A percentile compares a stretch with the other conserved stretches of the same genome.
These are phyloP conservation scores for Yponomeuta sedellus DNA, from an alignment of 2,888 invertebrate species.

Conservation along the genomic window DNA sequence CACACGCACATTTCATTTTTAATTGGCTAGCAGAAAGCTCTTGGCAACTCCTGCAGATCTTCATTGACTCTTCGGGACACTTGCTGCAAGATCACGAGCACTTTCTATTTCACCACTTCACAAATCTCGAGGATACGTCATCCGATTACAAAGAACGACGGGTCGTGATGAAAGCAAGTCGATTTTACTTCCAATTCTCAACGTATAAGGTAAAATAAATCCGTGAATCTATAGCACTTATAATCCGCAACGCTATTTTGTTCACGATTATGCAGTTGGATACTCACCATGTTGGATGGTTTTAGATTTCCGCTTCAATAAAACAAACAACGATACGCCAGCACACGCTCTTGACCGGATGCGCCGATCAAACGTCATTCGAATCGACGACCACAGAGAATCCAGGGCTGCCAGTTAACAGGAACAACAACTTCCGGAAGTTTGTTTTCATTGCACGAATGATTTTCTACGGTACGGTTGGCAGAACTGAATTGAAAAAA, in stretches of 20 bases:
- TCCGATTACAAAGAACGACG: slow-evolving; percentile 51
- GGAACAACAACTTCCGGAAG: background rate
- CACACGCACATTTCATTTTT: slow-evolving; percentile 52
- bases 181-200: slow-evolving; percentile 30
- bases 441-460: background rate
- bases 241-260: slow-evolving; percentile 42
- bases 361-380: slow-evolving; percentile 38
- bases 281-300: slow-evolving; percentile 90
- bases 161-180: slow-evolving; percentile 38
- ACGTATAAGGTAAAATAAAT: slow-evolving; percentile 48
- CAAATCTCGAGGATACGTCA: slow-evolving; percentile 58
- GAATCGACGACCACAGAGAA: slow-evolving; percentile 21
- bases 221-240: slow-evolving; percentile 37
- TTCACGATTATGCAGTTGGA: slow-evolving; percentile 35
- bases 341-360: slow-evolving; percentile 68
- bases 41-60: background rate
- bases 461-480: background rate
- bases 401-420: background rate
- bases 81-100: slow-evolving; percentile 28
- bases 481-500: background rate
- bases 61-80: slow-evolving; percentile 16
- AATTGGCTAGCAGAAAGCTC: background rate
- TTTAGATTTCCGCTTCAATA: slow-evolving; percentile 84
- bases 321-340: slow-evolving; percentile 87
- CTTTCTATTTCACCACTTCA: slow-evolving; percentile 42